A percentile compares a stretch with the other conserved stretches of the same genome.
These are phyloP conservation scores for Trachops cirrhosus DNA, from an alignment of 2,797 vertebrate species.

Conservation along the genomic window DNA sequence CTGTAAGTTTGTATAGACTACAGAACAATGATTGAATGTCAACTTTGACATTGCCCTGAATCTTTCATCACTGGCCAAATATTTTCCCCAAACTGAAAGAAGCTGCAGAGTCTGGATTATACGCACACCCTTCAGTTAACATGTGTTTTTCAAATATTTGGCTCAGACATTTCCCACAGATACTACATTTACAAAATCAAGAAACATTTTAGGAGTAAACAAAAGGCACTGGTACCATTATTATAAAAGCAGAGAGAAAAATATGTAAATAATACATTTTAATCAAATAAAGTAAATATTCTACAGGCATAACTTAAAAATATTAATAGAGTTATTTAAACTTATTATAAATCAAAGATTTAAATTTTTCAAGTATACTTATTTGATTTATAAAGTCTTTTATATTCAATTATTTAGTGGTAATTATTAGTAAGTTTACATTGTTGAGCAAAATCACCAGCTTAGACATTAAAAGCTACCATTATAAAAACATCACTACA, in stretches of 20 bases:
- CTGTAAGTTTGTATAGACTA: slow-evolving; percentile 35
- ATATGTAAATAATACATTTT: slow-evolving; percentile 63
- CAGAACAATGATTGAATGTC: slow-evolving; percentile 52
- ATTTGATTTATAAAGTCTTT: slow-evolving; percentile 82
- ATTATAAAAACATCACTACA: slow-evolving; percentile 78
- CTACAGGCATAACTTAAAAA: slow-evolving; percentile 74
- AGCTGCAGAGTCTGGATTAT: background rate
- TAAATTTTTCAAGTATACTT: slow-evolving; percentile 83
- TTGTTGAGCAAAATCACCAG: slow-evolving; percentile 76
- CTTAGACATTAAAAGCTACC: slow-evolving; percentile 71
- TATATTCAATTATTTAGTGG: slow-evolving; percentile 73
- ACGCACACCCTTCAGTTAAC: background rate
- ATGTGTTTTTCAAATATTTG: slow-evolving; percentile 50
- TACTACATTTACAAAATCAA: background rate
- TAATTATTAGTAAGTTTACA: slow-evolving; percentile 79
- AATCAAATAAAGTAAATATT: slow-evolving; percentile 82
- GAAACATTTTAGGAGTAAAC: slow-evolving; percentile 1
- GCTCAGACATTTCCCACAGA: slow-evolving; percentile 58
- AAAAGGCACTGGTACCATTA: slow-evolving; percentile 4
- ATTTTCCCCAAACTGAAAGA: slow-evolving; percentile 40
- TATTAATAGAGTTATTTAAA: slow-evolving; percentile 80
- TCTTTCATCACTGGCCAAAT: slow-evolving; percentile 39
- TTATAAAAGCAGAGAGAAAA: slow-evolving; percentile 46
- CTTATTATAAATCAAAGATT: slow-evolving; percentile 76
- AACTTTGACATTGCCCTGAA: slow-evolving; percentile 50